Evolutionary conservation across 2,113 vertebrate species (phyloP).

Genomic region (Oreocharis arfaki): DNA sequence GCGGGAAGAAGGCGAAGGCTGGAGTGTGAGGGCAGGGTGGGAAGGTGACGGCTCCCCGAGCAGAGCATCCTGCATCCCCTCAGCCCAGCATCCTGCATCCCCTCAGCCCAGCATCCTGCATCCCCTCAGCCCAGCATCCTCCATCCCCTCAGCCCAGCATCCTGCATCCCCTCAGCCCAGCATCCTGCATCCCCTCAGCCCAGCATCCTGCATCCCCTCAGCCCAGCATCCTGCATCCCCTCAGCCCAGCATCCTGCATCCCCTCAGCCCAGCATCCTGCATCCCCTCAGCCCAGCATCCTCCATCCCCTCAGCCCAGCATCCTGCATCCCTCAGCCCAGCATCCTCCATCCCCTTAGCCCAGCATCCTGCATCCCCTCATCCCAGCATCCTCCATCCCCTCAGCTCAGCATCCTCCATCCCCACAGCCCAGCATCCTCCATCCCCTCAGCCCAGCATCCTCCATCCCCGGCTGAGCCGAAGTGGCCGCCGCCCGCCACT

Average conservation of each 20-base stretch:
- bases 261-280: neutral
- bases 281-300: too few species aligned
- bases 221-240: neutral
- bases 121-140: too few species aligned
- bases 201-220: neutral
- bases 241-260: too few species aligned
- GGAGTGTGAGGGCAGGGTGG: neutral
- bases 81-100: neutral
- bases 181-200: neutral
- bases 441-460: too few species aligned
- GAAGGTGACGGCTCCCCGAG: rapidly evolving
- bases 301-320: too few species aligned
- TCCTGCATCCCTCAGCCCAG: neutral
- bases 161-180: neutral
- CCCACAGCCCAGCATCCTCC: too few species aligned
- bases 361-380: neutral
- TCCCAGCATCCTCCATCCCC: neutral
- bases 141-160: too few species aligned
- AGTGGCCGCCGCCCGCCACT: neutral
- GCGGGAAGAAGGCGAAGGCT: neutral
- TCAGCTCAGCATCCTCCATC: too few species aligned
- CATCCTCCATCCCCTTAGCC: neutral
- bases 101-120: neutral
- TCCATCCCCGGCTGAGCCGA: neutral
- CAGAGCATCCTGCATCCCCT: neutral